Base-by-base conservation (phyloP, 2,888 invertebrate species). In the Rotaria magnacalcarata region DNA sequence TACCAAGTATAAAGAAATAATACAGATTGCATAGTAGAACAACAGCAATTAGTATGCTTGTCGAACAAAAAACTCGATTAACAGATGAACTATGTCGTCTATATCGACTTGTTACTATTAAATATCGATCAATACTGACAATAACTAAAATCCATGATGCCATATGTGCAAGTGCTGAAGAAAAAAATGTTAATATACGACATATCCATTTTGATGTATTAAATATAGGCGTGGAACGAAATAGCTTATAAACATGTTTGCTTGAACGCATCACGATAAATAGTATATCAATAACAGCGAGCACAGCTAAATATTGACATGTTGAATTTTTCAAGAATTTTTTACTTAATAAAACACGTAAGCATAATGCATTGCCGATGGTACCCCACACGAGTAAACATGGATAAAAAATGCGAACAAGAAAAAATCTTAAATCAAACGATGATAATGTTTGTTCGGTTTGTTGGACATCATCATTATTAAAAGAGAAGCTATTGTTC, bases 51-150 rank as follows among this genome's bases (percentile, higher is more conserved):
- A 80, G 47, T 24, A 80, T 47, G 24, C 21, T 80, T 80, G 80
- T 80, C 19, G 80, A 80, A n/a, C 43, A 80, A 24, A 80, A 80
- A 5, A 80, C 80, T 47, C 80, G 43, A 47, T 80, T 21, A 21
- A 8, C 47, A 47, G 47, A 1, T 80, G 80, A 80, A 67, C 67
- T 67, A 24, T 47, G 80, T 43, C 80, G 43, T 80, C 80, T 43
- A 80, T 80, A 80, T 0, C 80, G 80, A 80, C 47, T 80, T 80
- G 80, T 80, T 24, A 80, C 47, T 47, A 80, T 47, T 80, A 80
- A 43, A 47, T 80, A 80, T 80, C 80, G 80, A 80, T 80, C 80
- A 24, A 80, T 47, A 80, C 80, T 80, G 24, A 80, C 80, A n/a
- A 80, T 47, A 7, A 80, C 80, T 47, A 80, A 47, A 47, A 80